A percentile compares a stretch with the other conserved stretches of the same genome.
Evolutionary conservation across 1,140 invertebrate genomes (phyloP).

Genomic region (Drosophila murphyi): DNA sequence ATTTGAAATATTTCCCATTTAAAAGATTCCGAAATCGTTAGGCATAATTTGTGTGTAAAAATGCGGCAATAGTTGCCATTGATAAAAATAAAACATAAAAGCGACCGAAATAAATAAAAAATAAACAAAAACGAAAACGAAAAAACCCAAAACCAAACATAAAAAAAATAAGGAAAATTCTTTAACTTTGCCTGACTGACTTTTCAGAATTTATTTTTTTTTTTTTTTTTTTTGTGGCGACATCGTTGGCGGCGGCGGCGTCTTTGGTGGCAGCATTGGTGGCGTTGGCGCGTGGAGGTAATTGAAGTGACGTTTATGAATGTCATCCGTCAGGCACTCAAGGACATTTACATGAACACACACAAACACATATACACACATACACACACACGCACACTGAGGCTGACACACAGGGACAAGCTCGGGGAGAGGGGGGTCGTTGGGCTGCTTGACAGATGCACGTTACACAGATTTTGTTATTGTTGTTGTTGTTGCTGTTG

Average conservation of each 20-base stretch:
- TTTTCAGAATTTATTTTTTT: slow-evolving; percentile 59
- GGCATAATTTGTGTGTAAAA: slow-evolving; percentile 8
- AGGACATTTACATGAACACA: slow-evolving; percentile 85
- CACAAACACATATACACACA: slow-evolving; percentile 32
- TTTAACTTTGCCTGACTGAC: slow-evolving; percentile 69
- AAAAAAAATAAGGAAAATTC: slow-evolving; percentile 47
- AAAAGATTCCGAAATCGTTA: slow-evolving; percentile 1
- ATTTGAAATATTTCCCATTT: neutral
- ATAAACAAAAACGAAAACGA: slow-evolving; percentile 4
- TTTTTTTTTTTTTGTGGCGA: slow-evolving; percentile 53
- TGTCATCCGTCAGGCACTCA: slow-evolving; percentile 82
- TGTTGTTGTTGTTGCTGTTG: neutral
- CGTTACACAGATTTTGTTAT: slow-evolving; percentile 75
- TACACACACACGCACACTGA: slow-evolving; percentile 24
- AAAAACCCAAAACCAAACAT: slow-evolving; percentile 19
- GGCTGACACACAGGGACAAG: slow-evolving; percentile 35
- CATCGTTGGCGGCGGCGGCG: slow-evolving; percentile 40
- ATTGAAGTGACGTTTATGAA: slow-evolving; percentile 83
- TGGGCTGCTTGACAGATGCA: slow-evolving; percentile 76
- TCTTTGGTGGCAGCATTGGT: slow-evolving; percentile 38
- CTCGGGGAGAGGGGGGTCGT: slow-evolving; percentile 39
- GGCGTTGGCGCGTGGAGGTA: slow-evolving; percentile 80
- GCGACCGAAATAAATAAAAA: neutral
- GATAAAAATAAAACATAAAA: neutral
- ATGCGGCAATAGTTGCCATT: slow-evolving; percentile 11